phyloP scores from a whole-genome alignment of 2,888 invertebrate species.

The Pseudococcus longispinus region DNA sequence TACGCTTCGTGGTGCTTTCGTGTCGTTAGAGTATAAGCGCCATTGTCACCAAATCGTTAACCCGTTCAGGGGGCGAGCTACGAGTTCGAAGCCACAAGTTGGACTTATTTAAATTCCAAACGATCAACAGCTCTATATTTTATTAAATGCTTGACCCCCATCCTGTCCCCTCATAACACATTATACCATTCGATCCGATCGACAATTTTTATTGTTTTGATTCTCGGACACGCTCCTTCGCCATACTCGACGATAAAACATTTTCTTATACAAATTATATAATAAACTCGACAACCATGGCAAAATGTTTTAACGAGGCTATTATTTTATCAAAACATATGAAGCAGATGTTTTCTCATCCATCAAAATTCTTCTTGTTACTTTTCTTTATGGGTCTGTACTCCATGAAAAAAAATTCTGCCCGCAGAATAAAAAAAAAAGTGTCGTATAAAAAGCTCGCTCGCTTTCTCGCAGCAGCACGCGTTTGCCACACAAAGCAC shows the following conservation, averaged over 20 bases:
- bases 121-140: constrained; percentile 10
- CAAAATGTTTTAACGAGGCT: constrained; percentile 21
- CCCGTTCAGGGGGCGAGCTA: background rate
- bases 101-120: constrained; percentile 28
- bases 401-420: constrained; percentile 30
- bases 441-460: constrained; percentile 14
- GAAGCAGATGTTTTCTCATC: constrained; percentile 37
- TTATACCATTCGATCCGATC: background rate
- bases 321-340: constrained; percentile 26
- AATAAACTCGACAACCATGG: background rate
- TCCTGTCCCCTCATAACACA: no score
- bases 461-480: background rate
- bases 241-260: background rate
- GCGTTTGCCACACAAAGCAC: constrained; percentile 4
- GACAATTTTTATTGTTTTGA: background rate
- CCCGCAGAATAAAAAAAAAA: constrained; percentile 1
- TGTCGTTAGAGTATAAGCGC: background rate
- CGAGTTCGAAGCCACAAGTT: constrained; percentile 32
- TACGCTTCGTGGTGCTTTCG: background rate
- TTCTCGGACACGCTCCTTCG: background rate
- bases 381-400: constrained; percentile 2
- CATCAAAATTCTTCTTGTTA: constrained; percentile 31
- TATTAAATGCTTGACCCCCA: background rate
- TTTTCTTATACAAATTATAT: background rate
- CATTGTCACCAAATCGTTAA: constrained; percentile 40